phyloP scores from a whole-genome alignment of 2,113 vertebrate species.

The Sinocyclocheilus anshuiensis region DNA sequence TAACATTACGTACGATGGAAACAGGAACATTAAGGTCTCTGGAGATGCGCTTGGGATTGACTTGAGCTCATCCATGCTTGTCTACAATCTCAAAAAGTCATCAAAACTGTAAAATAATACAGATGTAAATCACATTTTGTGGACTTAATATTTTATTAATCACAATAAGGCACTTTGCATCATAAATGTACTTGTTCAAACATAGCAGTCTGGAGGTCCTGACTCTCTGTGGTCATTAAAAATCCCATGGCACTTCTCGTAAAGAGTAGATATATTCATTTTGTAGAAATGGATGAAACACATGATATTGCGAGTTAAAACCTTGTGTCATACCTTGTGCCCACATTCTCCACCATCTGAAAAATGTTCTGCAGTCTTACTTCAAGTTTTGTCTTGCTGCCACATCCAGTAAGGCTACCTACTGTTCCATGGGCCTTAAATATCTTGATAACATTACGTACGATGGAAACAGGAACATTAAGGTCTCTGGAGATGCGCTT shows the following conservation, averaged over 20 bases:
- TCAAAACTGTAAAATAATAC: not conserved
- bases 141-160: not conserved
- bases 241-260: no score
- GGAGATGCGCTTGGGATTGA: not conserved
- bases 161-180: not conserved
- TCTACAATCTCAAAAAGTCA: not conserved
- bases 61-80: not conserved
- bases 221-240: no score
- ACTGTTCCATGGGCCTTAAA: not conserved
- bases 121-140: not conserved
- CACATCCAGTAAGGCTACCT: not conserved
- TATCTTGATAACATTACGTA: not conserved
- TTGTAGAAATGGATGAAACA: no score
- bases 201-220: no score
- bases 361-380: not conserved
- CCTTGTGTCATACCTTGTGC: no score
- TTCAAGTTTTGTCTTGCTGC: not conserved
- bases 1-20: not conserved
- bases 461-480: not conserved
- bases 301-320: no score
- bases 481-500: not conserved
- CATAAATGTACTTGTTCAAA: no score
- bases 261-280: no score
- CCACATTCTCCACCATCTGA: not conserved
- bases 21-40: not conserved